Evolutionary conservation across 2,113 vertebrate genomes (phyloP).

Genomic region (Typhlomys cinereus): DNA sequence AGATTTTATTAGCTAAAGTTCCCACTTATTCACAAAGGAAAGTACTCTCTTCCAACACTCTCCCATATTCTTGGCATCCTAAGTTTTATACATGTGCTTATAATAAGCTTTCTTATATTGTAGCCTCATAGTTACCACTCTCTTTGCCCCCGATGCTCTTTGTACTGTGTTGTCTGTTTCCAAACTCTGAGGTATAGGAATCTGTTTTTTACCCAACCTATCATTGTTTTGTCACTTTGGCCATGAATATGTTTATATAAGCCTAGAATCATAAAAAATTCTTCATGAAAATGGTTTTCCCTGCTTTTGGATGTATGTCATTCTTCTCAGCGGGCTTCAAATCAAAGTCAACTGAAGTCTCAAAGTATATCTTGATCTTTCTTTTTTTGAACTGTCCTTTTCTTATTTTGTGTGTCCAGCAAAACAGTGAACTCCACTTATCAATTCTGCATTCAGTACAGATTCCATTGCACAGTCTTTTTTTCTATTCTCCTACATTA

Average conservation of each 20-base stretch:
- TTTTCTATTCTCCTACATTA: background rate
- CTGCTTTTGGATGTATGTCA: background rate
- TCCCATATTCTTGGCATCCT: constrained; percentile 3
- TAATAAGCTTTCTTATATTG: constrained; percentile 1
- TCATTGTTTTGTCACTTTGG: constrained; percentile 5
- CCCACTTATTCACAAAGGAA: constrained; percentile 40
- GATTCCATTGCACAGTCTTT: background rate
- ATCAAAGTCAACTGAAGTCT: background rate
- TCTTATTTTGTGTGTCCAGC: background rate
- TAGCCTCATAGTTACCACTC: background rate
- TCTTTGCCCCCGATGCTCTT: background rate
- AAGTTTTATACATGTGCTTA: background rate
- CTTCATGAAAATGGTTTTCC: constrained; percentile 7
- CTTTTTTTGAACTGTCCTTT: constrained; percentile 19
- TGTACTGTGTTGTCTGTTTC: background rate
- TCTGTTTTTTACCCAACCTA: background rate
- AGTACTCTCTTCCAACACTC: constrained; percentile 21
- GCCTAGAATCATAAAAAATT: background rate
- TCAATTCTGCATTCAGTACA: background rate
- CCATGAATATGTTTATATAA: background rate
- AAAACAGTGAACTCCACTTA: background rate
- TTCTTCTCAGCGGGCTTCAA: background rate
- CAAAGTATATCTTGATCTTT: background rate
- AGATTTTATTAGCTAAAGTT: constrained; percentile 30
- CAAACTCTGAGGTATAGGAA: background rate